Evolutionary conservation across 2,888 invertebrate species (phyloP).

Genomic region (Orthonevra nobilis): DNA sequence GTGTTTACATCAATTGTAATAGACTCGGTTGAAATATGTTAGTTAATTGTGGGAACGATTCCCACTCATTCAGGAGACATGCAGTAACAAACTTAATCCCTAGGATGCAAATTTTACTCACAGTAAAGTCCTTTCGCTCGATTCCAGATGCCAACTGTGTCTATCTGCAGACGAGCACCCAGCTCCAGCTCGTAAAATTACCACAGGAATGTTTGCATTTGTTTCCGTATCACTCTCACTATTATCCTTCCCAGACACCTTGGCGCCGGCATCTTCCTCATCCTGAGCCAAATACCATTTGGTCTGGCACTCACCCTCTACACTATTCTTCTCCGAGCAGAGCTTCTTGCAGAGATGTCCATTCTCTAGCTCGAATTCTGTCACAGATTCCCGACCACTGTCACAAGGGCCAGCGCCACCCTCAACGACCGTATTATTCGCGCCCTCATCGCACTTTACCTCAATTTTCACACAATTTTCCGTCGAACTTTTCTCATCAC

Average conservation of each 20-base stretch:
- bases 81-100: too few relatives aligned
- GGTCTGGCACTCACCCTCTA: constrained; percentile 73
- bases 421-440: too few relatives aligned
- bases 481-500: constrained; percentile 25
- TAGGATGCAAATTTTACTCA: constrained; percentile 55
- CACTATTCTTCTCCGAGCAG: constrained; percentile 48
- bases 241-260: constrained; percentile 40
- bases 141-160: constrained; percentile 71
- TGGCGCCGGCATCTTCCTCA: constrained; percentile 47
- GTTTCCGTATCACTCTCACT: constrained; percentile 50
- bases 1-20: too few relatives aligned
- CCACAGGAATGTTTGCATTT: constrained; percentile 45
- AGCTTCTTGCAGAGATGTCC: constrained; percentile 69
- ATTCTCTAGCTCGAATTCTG: constrained; percentile 73
- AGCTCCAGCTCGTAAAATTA: constrained; percentile 31
- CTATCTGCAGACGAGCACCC: constrained; percentile 31
- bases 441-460: constrained; percentile 40
- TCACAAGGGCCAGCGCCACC: constrained; percentile 71
- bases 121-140: constrained; percentile 63
- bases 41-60: too few relatives aligned
- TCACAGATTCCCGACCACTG: constrained; percentile 76
- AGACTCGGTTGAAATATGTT: too few relatives aligned
- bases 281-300: constrained; percentile 75
- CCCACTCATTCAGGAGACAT: too few relatives aligned
- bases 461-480: constrained; percentile 49